A percentile compares a stretch with the other conserved stretches of the same genome.
Conservation (phyloP, 2,113 vertebrate genomes). For the Cygnus buccinator region DNA sequence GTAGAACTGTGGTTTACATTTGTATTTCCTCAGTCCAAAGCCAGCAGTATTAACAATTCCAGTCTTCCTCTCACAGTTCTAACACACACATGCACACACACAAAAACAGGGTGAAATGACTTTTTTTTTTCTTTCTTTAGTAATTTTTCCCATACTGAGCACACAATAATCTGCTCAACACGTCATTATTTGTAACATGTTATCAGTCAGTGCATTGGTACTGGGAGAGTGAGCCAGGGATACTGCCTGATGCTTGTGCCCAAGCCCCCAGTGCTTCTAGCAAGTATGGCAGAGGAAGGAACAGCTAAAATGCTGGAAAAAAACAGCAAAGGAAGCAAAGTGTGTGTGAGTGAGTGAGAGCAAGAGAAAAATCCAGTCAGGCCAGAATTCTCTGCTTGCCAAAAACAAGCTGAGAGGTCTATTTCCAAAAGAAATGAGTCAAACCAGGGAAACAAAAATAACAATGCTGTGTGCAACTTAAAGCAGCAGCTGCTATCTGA, state of each 20-base stretch:
- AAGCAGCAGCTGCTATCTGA: slow-evolving; percentile 53
- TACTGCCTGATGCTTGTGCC: background rate
- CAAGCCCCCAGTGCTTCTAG: background rate
- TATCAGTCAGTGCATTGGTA: background rate
- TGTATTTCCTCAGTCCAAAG: background rate
- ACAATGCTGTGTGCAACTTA: slow-evolving; percentile 31
- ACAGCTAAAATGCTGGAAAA: slow-evolving; percentile 32
- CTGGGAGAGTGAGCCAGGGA: background rate
- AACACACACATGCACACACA: background rate
- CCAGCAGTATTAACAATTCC: background rate
- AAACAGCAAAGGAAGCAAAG: slow-evolving; percentile 39
- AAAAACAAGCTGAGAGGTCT: slow-evolving; percentile 35
- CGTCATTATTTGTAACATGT: background rate
- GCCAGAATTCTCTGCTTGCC: slow-evolving; percentile 50
- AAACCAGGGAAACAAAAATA: slow-evolving; percentile 47
- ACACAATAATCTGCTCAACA: background rate
- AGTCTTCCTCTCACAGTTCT: background rate
- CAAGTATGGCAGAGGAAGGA: background rate
- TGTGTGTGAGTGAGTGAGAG: slow-evolving; percentile 2
- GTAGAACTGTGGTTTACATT: background rate
- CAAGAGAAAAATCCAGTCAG: slow-evolving; percentile 31
- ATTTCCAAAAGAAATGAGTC: slow-evolving; percentile 62
- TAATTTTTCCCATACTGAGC: background rate
- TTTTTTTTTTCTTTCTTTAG: background rate
- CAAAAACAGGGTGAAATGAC: background rate